phyloP scores from a whole-genome alignment of 64 coral and sea anemone species.

The Montipora sp. region DNA sequence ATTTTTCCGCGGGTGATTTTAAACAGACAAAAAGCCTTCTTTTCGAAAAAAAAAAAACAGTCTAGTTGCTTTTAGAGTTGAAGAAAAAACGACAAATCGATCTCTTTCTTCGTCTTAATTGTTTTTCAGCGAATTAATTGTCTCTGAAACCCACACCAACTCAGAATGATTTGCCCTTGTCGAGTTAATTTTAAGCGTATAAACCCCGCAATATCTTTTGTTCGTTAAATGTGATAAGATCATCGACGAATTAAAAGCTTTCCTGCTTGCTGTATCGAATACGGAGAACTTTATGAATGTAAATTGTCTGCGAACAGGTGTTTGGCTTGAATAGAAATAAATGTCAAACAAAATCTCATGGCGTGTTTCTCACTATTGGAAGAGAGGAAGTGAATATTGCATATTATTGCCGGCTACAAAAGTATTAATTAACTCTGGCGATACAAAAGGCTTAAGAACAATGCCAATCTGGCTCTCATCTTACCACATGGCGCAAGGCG shows the following conservation, averaged over 20 bases:
- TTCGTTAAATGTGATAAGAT: slow-evolving; percentile 62
- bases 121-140: slow-evolving; percentile 56
- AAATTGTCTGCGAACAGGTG: slow-evolving; percentile 48
- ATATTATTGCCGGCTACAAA: slow-evolving; percentile 56
- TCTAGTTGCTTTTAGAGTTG: not conserved
- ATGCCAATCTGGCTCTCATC: slow-evolving; percentile 28
- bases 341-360: slow-evolving; percentile 53
- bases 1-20: not conserved
- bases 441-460: slow-evolving; percentile 59
- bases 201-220: slow-evolving; percentile 47
- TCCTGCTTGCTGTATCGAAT: slow-evolving; percentile 57
- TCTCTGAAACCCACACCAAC: slow-evolving; percentile 46
- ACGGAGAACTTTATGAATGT: slow-evolving; percentile 55
- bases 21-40: not conserved
- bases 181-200: slow-evolving; percentile 45
- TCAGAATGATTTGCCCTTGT: slow-evolving; percentile 41
- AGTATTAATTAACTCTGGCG: slow-evolving; percentile 75
- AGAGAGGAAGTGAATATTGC: slow-evolving; percentile 25
- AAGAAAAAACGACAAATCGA: not conserved
- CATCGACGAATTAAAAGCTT: slow-evolving; percentile 66
- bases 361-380: slow-evolving; percentile 51
- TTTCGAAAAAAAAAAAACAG: not conserved
- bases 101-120: slow-evolving; percentile 42
- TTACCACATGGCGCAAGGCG: slow-evolving; percentile 55
- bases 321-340: slow-evolving; percentile 43